Percentiles rank a stretch among this genome's conserved stretches.
phyloP scores from a whole-genome alignment of 2,888 invertebrate species.

The Enchytraeus crypticus region DNA sequence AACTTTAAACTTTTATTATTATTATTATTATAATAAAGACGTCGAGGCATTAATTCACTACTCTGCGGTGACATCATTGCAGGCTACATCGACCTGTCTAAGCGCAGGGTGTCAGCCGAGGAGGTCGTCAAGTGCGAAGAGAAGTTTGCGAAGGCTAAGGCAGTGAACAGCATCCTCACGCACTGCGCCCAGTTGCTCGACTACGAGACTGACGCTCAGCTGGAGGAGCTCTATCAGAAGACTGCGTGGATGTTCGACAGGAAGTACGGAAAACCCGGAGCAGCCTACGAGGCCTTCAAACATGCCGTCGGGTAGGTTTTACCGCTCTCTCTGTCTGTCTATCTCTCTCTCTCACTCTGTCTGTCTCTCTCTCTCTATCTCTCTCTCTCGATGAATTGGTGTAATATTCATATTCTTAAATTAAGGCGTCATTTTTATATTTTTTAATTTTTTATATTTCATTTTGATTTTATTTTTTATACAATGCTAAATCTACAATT shows the following conservation, averaged over 20 bases:
- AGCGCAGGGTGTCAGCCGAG: slow-evolving; percentile 93
- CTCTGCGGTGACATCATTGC: slow-evolving; percentile 31
- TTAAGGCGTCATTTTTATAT: too few relatives aligned
- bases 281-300: slow-evolving; percentile 95
- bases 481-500: too few relatives aligned
- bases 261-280: slow-evolving; percentile 88
- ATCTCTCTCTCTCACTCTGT: too few relatives aligned
- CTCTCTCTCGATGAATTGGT: too few relatives aligned
- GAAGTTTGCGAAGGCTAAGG: slow-evolving; percentile 89
- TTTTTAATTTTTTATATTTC: background rate
- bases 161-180: slow-evolving; percentile 81
- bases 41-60: too few relatives aligned
- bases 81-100: slow-evolving; percentile 98
- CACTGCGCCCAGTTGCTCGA: slow-evolving; percentile 91
- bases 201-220: slow-evolving; percentile 79
- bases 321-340: too few relatives aligned
- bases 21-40: too few relatives aligned
- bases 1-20: too few relatives aligned
- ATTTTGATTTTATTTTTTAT: too few relatives aligned
- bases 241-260: slow-evolving; percentile 98
- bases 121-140: slow-evolving; percentile 98
- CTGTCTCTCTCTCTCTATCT: too few relatives aligned
- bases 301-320: slow-evolving; percentile 83
- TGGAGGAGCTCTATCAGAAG: slow-evolving; percentile 87
- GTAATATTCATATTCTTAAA: background rate